Conservation (phyloP, 2,797 vertebrate genomes). For the Enteromius viviparus region DNA sequence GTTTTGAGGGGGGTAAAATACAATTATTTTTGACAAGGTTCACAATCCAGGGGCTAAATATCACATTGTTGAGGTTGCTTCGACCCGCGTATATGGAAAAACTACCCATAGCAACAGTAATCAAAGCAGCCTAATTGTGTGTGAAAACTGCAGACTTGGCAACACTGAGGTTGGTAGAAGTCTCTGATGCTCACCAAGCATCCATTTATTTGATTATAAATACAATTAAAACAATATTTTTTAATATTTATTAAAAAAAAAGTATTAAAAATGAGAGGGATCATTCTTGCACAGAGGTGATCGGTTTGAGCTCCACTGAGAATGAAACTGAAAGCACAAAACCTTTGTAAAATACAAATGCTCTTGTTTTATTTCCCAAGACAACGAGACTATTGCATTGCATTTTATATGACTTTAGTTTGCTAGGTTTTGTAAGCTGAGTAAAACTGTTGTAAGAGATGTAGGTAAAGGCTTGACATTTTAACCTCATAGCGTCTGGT, state of each 20-base stretch:
- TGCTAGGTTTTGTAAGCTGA: conserved; percentile 3
- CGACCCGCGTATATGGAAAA: too few species aligned
- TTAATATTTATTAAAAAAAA: background rate
- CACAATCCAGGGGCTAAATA: too few species aligned
- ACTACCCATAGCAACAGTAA: too few species aligned
- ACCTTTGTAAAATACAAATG: conserved; percentile 42
- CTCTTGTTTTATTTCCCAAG: conserved; percentile 42
- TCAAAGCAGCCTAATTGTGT: too few species aligned
- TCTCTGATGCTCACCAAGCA: background rate
- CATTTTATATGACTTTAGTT: conserved; percentile 14
- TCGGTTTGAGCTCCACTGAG: conserved; percentile 23
- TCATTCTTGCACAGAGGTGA: conserved; percentile 36
- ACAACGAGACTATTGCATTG: background rate
- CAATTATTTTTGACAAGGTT: too few species aligned
- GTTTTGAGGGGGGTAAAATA: too few species aligned
- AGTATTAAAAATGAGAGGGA: conserved; percentile 10
- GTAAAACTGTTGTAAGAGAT: background rate
- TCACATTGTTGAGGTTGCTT: too few species aligned
- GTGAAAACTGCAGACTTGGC: too few species aligned
- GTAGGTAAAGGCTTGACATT: conserved; percentile 15
- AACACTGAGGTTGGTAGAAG: background rate
- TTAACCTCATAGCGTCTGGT: conserved; percentile 38
- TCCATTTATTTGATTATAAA: background rate
- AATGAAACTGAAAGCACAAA: conserved; percentile 34
- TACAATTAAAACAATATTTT: background rate